A percentile compares a stretch with the other conserved stretches of the same genome.
These are phyloP conservation scores for Nothocercus julius DNA, from an alignment of 2,113 vertebrate species.

Conservation along the genomic window DNA sequence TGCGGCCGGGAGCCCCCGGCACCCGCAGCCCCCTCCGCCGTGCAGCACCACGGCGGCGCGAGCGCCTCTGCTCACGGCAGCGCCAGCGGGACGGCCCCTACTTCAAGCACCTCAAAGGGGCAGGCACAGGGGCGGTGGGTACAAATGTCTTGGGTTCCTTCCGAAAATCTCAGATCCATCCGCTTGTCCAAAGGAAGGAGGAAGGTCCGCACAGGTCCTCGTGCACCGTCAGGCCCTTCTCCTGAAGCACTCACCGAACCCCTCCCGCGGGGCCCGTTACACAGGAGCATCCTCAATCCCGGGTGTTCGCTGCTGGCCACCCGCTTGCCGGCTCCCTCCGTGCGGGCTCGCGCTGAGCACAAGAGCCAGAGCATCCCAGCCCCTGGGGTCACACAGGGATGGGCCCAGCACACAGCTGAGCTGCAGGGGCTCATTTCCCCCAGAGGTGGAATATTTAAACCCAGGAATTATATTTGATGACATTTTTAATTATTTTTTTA, in stretches of 20 bases:
- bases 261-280: background rate
- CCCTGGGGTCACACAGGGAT: background rate
- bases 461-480: background rate
- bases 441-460: background rate
- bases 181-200: background rate
- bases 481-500: background rate
- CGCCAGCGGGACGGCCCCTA: background rate
- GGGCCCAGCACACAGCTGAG: background rate
- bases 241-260: background rate
- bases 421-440: background rate
- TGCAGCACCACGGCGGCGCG: fast-evolving
- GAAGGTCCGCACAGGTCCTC: background rate
- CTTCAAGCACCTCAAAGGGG: background rate
- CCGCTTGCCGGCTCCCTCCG: background rate
- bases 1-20: background rate
- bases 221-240: background rate
- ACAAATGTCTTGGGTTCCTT: background rate
- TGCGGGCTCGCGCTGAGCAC: fast-evolving
- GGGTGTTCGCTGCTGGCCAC: background rate
- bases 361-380: background rate
- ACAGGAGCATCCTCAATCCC: background rate
- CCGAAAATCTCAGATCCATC: background rate
- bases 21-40: background rate
- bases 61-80: background rate
- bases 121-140: background rate